Base-by-base conservation (phyloP, 2,797 vertebrate genomes). In the Oophaga sylvatica region DNA sequence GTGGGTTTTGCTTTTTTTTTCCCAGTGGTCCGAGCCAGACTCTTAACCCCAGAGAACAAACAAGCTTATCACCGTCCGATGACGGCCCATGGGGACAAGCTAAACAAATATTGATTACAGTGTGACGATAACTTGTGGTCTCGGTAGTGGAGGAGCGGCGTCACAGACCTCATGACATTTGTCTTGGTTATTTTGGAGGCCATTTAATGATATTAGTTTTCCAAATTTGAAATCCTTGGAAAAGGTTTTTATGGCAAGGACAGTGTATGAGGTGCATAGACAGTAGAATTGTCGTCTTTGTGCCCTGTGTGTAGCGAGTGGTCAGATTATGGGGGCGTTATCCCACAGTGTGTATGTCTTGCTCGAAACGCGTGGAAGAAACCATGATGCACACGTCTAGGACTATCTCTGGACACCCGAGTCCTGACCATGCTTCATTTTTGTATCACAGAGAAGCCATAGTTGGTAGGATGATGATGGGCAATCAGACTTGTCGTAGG, bases 21-120 rank as follows among this genome's bases (percentile, higher is more conserved):
- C 92, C 92, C 91, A 90, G 91, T 84, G 92, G 92, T 81, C 91
- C 90, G 62, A 87, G 90, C 92, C 92, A 92, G 87, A 90, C 89
- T 90, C 0, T 9, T 62, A 88, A 92, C 91, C 92, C 93, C 93
- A 92, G 90, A 93, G 91, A 90, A 91, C 71, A 89, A 89, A 89
- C 80, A 89, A 86, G 80, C 80, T 29, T 68, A 89, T 89, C 87
- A 82, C 63, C 56, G 73, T 20, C 80, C 65, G 56, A 80, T 83
- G 80, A 86, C 73, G 53, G 75, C 17, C 80, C 48, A 53, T 71
- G 70, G 88, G 80, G 83, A 78, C 79, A 63, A 68, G 80, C 62
- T 75, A 79, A 83, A 89, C 83, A 86, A 89, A 86, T 80, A 85
- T 63, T 78, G 87, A 88, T 85, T 76, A 31, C 78, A 80, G 80